Evolutionary conservation across 2,888 invertebrate species (phyloP), one percentile per base, ranked within the genome.

Genomic region (Mythimna ferrago): DNA sequence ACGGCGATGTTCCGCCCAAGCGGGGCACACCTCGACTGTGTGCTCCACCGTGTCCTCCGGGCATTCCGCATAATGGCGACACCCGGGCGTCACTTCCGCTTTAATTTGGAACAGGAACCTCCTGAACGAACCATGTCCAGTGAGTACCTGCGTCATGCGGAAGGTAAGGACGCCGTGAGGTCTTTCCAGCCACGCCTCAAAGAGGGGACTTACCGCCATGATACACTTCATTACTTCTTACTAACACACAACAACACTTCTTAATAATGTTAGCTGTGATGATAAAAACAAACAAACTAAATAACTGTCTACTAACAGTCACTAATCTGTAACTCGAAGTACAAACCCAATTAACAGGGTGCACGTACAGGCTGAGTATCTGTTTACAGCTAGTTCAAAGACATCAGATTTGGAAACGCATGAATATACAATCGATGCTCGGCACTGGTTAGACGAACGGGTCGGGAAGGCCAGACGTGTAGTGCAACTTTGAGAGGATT

Each of bases 361-460:
- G 51, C 26, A 48, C 32, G 11, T 53, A 63, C 68, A 66, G 21
- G 16, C 51, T 14, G 10, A 65, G 67, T n/a, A 51, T 48, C 67
- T 71, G 65, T 77, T 80, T 80, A 80, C 81, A 73, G 60, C 44
- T 26, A 53, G 81, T 56, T 77, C 71, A 67, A 77, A 63, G 72
- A 71, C 69, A 57, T 56, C 62, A 63, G 51, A 78, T 80, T 81
- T 74, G 73, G 76, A 61, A 78, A 53, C 84, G 72, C 77, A 81
- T 86, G 77, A 84, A 86, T 86, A 76, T 71, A 79, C 78, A 78
- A 81, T 73, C 61, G 69, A 62, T 14, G 63, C 54, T 21, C 51
- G 61, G 68, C 56, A 65, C 56, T 75, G 56, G 53, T 57, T 11
- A 38, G 74, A 64, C 44, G n/a, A 53, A 26, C 60, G 35, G 21